Evolutionary conservation across 2,797 vertebrate genomes (phyloP).

Genomic region (Rhinogobio ventralis): DNA sequence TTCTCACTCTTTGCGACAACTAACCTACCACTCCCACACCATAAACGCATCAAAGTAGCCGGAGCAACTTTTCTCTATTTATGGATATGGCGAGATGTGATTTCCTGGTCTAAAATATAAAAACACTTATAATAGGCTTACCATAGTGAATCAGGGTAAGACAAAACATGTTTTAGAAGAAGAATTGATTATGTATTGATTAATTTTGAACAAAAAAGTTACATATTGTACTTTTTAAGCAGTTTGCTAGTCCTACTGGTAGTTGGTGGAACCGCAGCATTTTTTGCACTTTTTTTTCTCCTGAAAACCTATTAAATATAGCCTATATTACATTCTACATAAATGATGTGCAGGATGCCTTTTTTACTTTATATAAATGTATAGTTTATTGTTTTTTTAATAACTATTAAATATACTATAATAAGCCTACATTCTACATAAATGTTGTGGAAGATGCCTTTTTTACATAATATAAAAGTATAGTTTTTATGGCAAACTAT

Average conservation of each 20-base stretch:
- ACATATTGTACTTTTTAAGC: neutral
- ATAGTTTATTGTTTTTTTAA: neutral
- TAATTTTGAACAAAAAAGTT: neutral
- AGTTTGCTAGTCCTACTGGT: too few relatives aligned
- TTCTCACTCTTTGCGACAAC: neutral
- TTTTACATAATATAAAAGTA: constrained; percentile 5
- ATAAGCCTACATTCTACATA: neutral
- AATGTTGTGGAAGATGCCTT: neutral
- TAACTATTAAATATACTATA: neutral
- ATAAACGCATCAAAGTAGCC: too few relatives aligned
- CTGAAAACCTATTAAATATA: neutral
- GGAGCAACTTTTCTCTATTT: too few relatives aligned
- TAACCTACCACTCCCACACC: neutral
- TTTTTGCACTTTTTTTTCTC: too few relatives aligned
- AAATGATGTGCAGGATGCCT: neutral
- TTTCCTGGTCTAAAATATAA: too few relatives aligned
- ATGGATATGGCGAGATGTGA: too few relatives aligned
- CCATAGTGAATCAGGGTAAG: too few relatives aligned
- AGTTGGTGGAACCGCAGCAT: too few relatives aligned
- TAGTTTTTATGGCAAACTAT: neutral
- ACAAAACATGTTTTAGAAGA: neutral
- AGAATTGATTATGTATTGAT: neutral
- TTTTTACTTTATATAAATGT: constrained; percentile 8
- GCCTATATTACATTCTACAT: neutral
- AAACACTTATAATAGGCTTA: too few relatives aligned